These are phyloP conservation scores for Metallyticus violacea DNA, from an alignment of 2,888 invertebrate species.

Conservation along the genomic window DNA sequence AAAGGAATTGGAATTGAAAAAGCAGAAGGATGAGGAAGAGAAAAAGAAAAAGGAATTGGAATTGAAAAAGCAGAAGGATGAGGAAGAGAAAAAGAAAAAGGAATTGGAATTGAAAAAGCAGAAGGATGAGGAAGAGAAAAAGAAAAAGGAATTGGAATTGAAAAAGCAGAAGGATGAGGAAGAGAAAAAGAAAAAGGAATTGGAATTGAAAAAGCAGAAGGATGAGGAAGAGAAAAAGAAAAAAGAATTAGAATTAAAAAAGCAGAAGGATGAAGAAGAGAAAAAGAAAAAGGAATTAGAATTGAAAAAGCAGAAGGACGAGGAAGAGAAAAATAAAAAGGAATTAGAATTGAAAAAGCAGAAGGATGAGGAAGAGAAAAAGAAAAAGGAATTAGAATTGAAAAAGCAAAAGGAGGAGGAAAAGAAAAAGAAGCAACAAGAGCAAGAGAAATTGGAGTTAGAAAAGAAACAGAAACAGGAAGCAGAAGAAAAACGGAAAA, in stretches of 20 bases:
- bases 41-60: conserved; percentile 31
- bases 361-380: conserved; percentile 19
- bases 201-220: conserved; percentile 14
- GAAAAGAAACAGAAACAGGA: conserved; percentile 10
- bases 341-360: conserved; percentile 24
- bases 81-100: conserved; percentile 25
- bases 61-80: conserved; percentile 33
- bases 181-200: conserved; percentile 4
- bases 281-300: conserved; percentile 23
- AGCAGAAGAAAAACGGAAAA: conserved; percentile 21
- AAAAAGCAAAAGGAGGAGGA: conserved; percentile 24
- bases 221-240: conserved; percentile 25
- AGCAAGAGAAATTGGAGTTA: conserved; percentile 5
- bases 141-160: not conserved
- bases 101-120: conserved; percentile 26
- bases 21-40: conserved; percentile 27
- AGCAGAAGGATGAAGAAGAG: conserved; percentile 19
- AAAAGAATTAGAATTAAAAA: conserved; percentile 21
- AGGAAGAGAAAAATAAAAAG: conserved; percentile 6
- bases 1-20: conserved; percentile 23
- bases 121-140: not conserved
- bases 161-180: not conserved
- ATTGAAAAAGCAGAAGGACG: conserved; percentile 7
- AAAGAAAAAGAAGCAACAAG: conserved; percentile 22
- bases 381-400: conserved; percentile 18